Evolutionary conservation across 1,140 invertebrate genomes (phyloP).

Genomic region (Vanessa tameamea): DNA sequence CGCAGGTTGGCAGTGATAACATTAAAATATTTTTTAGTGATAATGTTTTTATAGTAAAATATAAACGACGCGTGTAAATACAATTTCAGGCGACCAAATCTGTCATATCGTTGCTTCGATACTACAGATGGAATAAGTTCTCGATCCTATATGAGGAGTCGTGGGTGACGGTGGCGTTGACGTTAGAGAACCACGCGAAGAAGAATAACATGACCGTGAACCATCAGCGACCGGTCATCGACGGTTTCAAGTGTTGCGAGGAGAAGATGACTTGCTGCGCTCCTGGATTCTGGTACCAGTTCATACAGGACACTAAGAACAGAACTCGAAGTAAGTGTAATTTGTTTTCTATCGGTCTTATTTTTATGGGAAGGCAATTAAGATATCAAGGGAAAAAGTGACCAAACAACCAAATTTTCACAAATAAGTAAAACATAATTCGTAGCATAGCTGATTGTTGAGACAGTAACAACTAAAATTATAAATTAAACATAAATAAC

Average conservation of each 20-base stretch:
- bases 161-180: slow-evolving; percentile 89
- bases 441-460: no score
- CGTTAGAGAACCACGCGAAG: slow-evolving; percentile 86
- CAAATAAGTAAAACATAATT: no score
- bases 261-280: slow-evolving; percentile 87
- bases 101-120: slow-evolving; percentile 91
- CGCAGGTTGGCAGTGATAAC: slow-evolving; percentile 83
- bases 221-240: slow-evolving; percentile 84
- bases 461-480: no score
- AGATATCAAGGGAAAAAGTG: no score
- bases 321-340: slow-evolving; percentile 90
- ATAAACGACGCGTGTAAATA: neutral
- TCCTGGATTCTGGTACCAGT: slow-evolving; percentile 89
- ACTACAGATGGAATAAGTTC: slow-evolving; percentile 97
- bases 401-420: no score
- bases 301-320: slow-evolving; percentile 94
- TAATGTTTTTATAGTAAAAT: slow-evolving; percentile 13
- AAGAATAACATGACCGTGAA: slow-evolving; percentile 91
- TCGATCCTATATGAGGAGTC: slow-evolving; percentile 93
- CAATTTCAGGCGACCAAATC: slow-evolving; percentile 91
- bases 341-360: neutral
- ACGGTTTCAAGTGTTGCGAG: slow-evolving; percentile 88
- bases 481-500: no score
- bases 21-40: neutral
- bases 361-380: no score